Conservation (phyloP, 1,140 invertebrate species). For the Monochamus saltuarius region DNA sequence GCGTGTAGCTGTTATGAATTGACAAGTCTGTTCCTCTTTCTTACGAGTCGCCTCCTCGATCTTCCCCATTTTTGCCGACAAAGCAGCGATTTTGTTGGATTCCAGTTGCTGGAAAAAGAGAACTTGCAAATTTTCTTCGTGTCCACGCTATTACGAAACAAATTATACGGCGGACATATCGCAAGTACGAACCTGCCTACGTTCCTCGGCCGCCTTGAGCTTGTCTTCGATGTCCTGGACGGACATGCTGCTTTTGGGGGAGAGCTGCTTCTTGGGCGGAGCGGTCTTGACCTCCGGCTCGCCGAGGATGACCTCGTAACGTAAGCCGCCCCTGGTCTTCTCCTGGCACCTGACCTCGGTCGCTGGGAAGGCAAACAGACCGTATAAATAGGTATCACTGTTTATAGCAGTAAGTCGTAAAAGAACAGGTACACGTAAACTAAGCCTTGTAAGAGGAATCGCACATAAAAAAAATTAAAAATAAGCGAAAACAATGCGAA, state of each 20-base stretch:
- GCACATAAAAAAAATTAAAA: no score
- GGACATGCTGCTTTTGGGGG: conserved; percentile 65
- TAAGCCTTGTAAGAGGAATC: no score
- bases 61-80: conserved; percentile 78
- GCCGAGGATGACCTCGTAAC: conserved; percentile 91
- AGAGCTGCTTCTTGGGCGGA: conserved; percentile 65
- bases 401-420: no score
- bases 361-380: conserved; percentile 55
- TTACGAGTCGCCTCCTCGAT: conserved; percentile 89
- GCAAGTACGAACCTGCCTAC: conserved; percentile 67
- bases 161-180: not conserved
- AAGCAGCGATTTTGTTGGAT: conserved; percentile 76
- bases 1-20: conserved; percentile 80
- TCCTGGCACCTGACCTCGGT: conserved; percentile 88
- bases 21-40: conserved; percentile 80
- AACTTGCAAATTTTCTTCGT: not conserved
- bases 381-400: no score
- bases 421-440: no score
- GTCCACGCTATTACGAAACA: not conserved
- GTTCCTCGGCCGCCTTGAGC: conserved; percentile 86
- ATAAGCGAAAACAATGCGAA: no score
- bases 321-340: conserved; percentile 83
- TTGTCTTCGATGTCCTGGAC: conserved; percentile 87
- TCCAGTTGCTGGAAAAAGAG: conserved; percentile 71
- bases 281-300: conserved; percentile 81